A percentile compares a stretch with the other conserved stretches of the same genome.
Conservation (phyloP, 2,113 vertebrate species). For the Salvelinus fontinalis region DNA sequence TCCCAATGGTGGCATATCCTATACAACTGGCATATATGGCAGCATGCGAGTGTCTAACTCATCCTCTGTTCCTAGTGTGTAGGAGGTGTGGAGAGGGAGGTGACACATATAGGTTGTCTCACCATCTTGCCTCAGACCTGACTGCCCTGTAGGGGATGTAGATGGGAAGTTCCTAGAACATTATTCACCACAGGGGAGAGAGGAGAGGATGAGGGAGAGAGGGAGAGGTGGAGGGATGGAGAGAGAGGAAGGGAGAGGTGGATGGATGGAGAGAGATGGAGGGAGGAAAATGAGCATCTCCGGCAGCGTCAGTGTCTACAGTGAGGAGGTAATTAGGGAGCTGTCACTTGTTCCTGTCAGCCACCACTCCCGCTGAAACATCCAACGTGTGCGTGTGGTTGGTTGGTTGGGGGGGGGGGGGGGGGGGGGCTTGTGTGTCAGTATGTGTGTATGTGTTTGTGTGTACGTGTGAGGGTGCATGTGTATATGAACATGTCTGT, state of each 20-base stretch:
- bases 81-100: conserved; percentile 41
- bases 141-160: conserved; percentile 67
- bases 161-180: conserved; percentile 72
- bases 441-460: not conserved
- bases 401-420: conserved; percentile 7
- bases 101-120: conserved; percentile 55
- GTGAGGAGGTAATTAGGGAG: conserved; percentile 99
- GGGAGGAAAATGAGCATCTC: conserved; percentile 95
- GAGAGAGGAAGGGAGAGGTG: not conserved
- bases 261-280: conserved; percentile 34
- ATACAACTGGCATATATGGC: not conserved
- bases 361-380: conserved; percentile 90
- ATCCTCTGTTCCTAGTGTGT: not conserved
- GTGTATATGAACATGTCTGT: conserved; percentile 61
- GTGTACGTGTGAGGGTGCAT: conserved; percentile 3
- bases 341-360: conserved; percentile 99
- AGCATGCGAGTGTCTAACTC: not conserved
- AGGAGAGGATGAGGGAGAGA: conserved; percentile 62
- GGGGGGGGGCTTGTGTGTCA: conserved; percentile 9
- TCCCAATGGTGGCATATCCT: not conserved
- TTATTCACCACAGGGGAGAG: conserved; percentile 73
- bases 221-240: conserved; percentile 45
- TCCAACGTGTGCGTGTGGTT: conserved; percentile 38
- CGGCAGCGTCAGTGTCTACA: conserved; percentile 93
- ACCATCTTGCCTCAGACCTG: conserved; percentile 17